A percentile compares a stretch with the other conserved stretches of the same genome.
These are phyloP conservation scores for Hemichromis elongatus DNA, from an alignment of 2,113 vertebrate genomes.

Conservation along the genomic window DNA sequence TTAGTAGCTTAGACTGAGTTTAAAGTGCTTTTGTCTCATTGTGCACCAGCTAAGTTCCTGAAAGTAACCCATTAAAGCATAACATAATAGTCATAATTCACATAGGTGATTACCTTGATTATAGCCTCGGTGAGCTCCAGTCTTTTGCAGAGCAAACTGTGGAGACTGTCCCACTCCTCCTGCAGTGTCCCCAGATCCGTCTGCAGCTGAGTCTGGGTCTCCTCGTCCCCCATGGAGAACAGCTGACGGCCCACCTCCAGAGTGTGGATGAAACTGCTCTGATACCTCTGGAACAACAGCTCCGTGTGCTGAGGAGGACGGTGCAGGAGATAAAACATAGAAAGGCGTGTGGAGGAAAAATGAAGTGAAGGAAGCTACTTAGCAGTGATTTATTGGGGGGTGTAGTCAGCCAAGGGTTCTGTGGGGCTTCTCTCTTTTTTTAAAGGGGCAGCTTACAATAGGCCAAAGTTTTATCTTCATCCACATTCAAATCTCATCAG, in stretches of 20 bases:
- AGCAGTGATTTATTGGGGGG: neutral
- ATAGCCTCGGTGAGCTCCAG: slow-evolving; percentile 58
- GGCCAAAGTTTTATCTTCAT: neutral
- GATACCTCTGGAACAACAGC: slow-evolving; percentile 77
- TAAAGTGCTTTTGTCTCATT: neutral
- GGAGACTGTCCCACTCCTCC: slow-evolving; percentile 76
- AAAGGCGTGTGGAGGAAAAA: neutral
- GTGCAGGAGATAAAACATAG: neutral
- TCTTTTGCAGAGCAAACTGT: slow-evolving; percentile 67
- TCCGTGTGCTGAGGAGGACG: slow-evolving; percentile 72
- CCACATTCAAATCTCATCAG: neutral
- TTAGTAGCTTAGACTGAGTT: neutral
- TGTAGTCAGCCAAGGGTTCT: neutral
- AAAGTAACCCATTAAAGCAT: neutral
- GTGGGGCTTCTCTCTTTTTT: neutral
- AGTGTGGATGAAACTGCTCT: slow-evolving; percentile 72
- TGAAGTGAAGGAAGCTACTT: neutral
- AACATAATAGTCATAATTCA: neutral
- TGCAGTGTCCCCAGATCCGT: slow-evolving; percentile 74
- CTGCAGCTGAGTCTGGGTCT: slow-evolving; percentile 68
- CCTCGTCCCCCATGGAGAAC: slow-evolving; percentile 54
- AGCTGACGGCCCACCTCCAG: slow-evolving; percentile 80
- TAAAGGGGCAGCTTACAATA: neutral
- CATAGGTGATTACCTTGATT: slow-evolving; percentile 61
- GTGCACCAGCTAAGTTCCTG: neutral